A percentile compares a stretch with the other conserved stretches of the same genome.
phyloP scores from a whole-genome alignment of 2,888 invertebrate genomes.

The Corythucha ciliata region DNA sequence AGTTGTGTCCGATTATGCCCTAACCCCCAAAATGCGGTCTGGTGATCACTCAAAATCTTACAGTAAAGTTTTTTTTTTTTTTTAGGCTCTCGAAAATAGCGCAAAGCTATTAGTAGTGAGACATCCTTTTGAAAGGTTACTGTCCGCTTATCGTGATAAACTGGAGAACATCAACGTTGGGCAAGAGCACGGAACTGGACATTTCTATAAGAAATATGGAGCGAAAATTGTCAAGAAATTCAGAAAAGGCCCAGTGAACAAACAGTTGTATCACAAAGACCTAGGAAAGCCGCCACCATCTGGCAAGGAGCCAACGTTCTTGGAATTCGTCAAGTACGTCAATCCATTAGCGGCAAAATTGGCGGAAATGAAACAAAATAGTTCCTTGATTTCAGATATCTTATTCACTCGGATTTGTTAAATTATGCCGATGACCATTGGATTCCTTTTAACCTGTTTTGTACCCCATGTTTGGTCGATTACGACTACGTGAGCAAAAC shows the following conservation, averaged over 20 bases:
- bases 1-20: no score
- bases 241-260: conserved; percentile 36
- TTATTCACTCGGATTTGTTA: conserved; percentile 43
- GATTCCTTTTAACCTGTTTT: conserved; percentile 48
- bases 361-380: conserved; percentile 3
- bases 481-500: conserved; percentile 33
- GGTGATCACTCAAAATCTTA: no score
- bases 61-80: conserved; percentile 17
- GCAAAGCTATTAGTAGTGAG: conserved; percentile 49
- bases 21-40: no score
- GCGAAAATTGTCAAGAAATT: conserved; percentile 44
- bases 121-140: conserved; percentile 50
- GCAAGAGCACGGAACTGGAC: conserved; percentile 44
- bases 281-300: conserved; percentile 36
- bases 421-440: conserved; percentile 50
- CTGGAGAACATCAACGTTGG: conserved; percentile 42
- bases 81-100: conserved; percentile 42
- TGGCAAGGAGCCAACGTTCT: conserved; percentile 45
- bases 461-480: conserved; percentile 48
- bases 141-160: conserved; percentile 53
- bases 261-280: conserved; percentile 22
- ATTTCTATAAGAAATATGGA: conserved; percentile 47
- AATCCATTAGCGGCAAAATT: conserved; percentile 25
- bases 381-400: conserved; percentile 38
- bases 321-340: conserved; percentile 50